A percentile compares a stretch with the other conserved stretches of the same genome.
Evolutionary conservation across 2,797 vertebrate genomes (phyloP).

Genomic region (Sebastolobus altivelis): DNA sequence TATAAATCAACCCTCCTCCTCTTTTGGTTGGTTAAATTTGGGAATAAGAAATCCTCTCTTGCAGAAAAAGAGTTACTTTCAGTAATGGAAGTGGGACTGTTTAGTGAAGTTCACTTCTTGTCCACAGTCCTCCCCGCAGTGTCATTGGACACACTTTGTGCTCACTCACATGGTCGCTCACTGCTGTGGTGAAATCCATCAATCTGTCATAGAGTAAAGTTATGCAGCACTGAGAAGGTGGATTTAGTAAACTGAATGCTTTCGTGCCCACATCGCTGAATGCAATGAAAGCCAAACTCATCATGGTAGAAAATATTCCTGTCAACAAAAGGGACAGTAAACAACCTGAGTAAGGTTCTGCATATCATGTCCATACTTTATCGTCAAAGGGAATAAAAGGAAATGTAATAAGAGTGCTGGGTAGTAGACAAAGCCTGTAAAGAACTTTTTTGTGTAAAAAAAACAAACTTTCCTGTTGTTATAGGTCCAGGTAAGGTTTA

Average conservation of each 20-base stretch:
- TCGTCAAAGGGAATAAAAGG: background rate
- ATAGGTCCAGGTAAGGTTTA: background rate
- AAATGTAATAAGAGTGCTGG: background rate
- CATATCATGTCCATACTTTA: background rate
- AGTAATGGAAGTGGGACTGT: background rate
- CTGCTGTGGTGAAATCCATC: slow-evolving; percentile 49
- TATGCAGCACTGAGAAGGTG: background rate
- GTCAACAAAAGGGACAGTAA: background rate
- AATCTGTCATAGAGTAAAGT: slow-evolving; percentile 37
- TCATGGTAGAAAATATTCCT: background rate
- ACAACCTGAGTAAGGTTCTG: background rate
- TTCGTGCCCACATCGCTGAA: background rate
- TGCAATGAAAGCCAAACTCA: background rate
- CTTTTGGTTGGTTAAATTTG: slow-evolving; percentile 33
- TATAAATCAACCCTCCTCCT: slow-evolving; percentile 11
- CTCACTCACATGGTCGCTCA: slow-evolving; percentile 27
- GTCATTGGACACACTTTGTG: slow-evolving; percentile 17
- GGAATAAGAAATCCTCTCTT: slow-evolving; percentile 44
- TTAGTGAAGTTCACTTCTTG: slow-evolving; percentile 26
- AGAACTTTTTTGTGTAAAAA: background rate
- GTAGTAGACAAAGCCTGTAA: background rate
- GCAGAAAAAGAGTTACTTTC: slow-evolving; percentile 29
- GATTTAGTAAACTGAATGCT: slow-evolving; percentile 1
- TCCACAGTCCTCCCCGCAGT: slow-evolving; percentile 4
- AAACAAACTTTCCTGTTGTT: background rate